Evolutionary conservation across 1,140 invertebrate genomes (phyloP).

Genomic region (Nasonia vitripennis): DNA sequence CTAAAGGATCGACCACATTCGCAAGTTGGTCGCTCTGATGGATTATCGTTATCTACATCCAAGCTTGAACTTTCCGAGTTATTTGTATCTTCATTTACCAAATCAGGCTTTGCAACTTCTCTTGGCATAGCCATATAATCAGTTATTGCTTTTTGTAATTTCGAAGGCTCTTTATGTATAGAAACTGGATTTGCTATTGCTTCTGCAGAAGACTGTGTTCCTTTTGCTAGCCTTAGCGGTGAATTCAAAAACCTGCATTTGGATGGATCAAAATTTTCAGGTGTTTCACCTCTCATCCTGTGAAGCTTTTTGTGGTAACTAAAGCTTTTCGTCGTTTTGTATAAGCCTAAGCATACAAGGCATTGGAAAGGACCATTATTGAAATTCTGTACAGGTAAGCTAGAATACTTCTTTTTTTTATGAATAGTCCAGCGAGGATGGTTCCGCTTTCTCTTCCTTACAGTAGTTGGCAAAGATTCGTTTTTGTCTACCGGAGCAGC

Average conservation of each 20-base stretch:
- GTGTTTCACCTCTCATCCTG: slow-evolving; percentile 58
- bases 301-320: slow-evolving; percentile 55
- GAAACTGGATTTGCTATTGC: neutral
- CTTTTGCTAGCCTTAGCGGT: slow-evolving; percentile 23
- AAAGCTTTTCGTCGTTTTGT: slow-evolving; percentile 45
- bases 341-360: slow-evolving; percentile 58
- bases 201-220: neutral
- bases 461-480: slow-evolving; percentile 24
- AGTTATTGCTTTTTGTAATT: slow-evolving; percentile 25
- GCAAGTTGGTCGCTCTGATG: slow-evolving; percentile 55
- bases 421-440: slow-evolving; percentile 47
- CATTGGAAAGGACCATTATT: slow-evolving; percentile 49
- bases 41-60: slow-evolving; percentile 29
- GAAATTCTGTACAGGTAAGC: neutral
- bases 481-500: slow-evolving; percentile 26
- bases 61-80: neutral
- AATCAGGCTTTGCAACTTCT: neutral
- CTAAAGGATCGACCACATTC: slow-evolving; percentile 66
- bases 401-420: slow-evolving; percentile 36
- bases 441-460: slow-evolving; percentile 47
- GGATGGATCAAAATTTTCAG: slow-evolving; percentile 58
- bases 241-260: slow-evolving; percentile 57
- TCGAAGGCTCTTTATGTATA: neutral
- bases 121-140: slow-evolving; percentile 25
- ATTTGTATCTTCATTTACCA: slow-evolving; percentile 17